Base-by-base conservation (phyloP, 1,140 invertebrate species). In the Melanaphis sacchari region DNA sequence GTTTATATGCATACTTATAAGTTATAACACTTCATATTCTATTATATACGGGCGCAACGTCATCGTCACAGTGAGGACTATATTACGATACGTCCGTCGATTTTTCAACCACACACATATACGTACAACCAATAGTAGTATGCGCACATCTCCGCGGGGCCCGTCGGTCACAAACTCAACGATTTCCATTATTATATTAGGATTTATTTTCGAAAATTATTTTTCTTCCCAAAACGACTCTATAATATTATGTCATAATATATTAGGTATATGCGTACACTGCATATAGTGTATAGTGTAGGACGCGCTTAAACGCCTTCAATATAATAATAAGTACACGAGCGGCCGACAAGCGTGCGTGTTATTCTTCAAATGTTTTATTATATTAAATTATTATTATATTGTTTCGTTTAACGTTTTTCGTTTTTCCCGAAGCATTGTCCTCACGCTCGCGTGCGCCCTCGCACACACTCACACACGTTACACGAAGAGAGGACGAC, bases 341-440 rank as follows among this genome's bases (percentile, higher is more conserved):
- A 43, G 26, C 11, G 38, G 26, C 26, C 82, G 38, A 26, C 36
- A 24, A 41, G 36, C 4, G n/a, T 21, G 43, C 43, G 26, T 52
- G 87, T 89, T 76, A 49, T 52, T 52, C 22, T 89, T 38, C 36
- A 24, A 52, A 52, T 15, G 59, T 76, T 76, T 76, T 76, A 76
- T 76, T 66, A 66, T 66, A 66, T 66, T 66, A 66, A n/a, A 24
- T 54, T 90, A 31, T 90, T 90, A 54, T 90, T 90, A 52, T 90
- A 40, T 87, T 46, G 85, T 91, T 52, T 84, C 31, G 26, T 84
- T 92, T n/a, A n/a, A n/a, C n/a, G n/a, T n/a, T n/a, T n/a, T 92
- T 92, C 76, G 91, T 81, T n/a, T n/a, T n/a, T n/a, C 91, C 76
- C 36, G 36, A 92, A 46, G 81, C 76, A 92, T 92, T 92, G 43